These are phyloP conservation scores for Patella depressa DNA, from an alignment of 2,888 invertebrate genomes.

Conservation along the genomic window DNA sequence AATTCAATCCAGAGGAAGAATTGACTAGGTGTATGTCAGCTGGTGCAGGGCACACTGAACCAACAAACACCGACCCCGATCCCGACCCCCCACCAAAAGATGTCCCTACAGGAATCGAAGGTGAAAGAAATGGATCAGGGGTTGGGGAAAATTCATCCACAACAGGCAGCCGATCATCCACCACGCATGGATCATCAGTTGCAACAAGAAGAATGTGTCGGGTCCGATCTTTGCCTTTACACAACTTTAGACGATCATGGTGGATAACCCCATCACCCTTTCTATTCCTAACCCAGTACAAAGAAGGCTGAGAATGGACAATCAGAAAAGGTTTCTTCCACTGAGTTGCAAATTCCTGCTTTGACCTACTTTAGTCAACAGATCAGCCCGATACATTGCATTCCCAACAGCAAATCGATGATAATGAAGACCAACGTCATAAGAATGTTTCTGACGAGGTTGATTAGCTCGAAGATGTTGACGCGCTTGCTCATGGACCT, in stretches of 20 bases:
- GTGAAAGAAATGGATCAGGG: no score
- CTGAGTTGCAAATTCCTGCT: neutral
- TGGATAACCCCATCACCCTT: slow-evolving; percentile 5
- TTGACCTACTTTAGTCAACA: slow-evolving; percentile 18
- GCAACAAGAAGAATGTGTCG: neutral
- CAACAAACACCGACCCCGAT: no score
- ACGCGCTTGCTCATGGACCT: no score
- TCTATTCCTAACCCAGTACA: slow-evolving; percentile 2
- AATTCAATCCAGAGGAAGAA: no score
- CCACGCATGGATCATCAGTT: no score
- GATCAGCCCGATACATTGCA: slow-evolving; percentile 14
- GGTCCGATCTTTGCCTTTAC: neutral
- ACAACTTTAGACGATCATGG: slow-evolving; percentile 13
- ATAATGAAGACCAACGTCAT: slow-evolving; percentile 14
- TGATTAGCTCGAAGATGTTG: neutral
- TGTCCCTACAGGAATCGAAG: no score
- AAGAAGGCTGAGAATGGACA: neutral
- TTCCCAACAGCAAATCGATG: neutral
- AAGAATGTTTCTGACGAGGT: slow-evolving; percentile 22
- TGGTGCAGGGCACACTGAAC: no score
- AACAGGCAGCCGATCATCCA: no score
- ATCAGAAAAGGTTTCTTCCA: neutral
- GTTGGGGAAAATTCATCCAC: no score
- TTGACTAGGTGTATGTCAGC: no score
- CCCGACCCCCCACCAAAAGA: no score